Conservation (phyloP, 2,797 vertebrate genomes). For the Ataeniobius toweri region DNA sequence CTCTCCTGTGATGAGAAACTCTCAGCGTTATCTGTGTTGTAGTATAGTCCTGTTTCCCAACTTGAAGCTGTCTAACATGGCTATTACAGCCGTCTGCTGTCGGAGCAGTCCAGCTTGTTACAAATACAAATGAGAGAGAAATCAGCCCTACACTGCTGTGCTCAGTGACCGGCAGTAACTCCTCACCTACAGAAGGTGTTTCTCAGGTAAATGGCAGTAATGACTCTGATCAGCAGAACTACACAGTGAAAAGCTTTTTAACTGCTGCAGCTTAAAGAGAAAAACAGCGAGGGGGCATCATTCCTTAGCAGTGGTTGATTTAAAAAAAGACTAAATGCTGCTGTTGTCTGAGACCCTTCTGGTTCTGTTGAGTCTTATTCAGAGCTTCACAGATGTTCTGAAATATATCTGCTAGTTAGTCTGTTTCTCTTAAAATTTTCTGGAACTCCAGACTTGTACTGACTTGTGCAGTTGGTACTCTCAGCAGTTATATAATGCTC, state of each 20-base stretch:
- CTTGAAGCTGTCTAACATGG: conserved; percentile 2
- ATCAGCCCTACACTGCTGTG: not conserved
- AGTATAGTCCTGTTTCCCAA: not conserved
- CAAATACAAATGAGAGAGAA: conserved; percentile 7
- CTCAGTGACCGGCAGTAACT: conserved; percentile 1
- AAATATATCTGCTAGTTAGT: not conserved
- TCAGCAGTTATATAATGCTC: not conserved
- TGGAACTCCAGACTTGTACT: not conserved
- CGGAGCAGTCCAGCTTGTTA: conserved; percentile 2
- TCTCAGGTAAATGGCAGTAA: conserved; percentile 4
- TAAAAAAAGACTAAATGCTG: not conserved
- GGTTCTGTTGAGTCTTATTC: not conserved
- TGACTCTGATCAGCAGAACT: not conserved
- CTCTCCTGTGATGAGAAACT: not conserved
- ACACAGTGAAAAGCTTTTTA: not conserved
- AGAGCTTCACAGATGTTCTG: not conserved
- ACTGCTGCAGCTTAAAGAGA: not conserved
- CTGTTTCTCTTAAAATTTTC: not conserved
- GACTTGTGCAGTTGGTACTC: not conserved
- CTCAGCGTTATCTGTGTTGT: not conserved
- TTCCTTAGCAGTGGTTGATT: not conserved
- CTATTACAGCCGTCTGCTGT: not conserved
- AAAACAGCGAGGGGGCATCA: not conserved
- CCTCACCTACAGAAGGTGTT: not conserved
- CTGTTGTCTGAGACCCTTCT: not conserved